Evolutionary conservation across 2,888 invertebrate species (phyloP).

Genomic region (Dynastes tityus): DNA sequence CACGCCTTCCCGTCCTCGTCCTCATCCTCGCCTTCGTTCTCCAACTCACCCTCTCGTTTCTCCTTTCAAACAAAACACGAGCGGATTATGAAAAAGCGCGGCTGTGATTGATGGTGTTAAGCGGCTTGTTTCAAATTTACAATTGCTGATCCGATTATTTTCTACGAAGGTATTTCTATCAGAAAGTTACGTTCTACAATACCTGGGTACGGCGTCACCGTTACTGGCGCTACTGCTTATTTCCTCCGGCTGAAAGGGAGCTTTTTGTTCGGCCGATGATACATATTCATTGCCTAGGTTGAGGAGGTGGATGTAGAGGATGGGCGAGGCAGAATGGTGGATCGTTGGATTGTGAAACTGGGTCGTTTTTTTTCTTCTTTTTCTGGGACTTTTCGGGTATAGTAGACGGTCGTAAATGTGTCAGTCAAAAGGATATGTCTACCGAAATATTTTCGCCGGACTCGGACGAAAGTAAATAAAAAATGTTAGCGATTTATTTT

Average conservation of each 20-base stretch:
- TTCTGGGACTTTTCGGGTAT: background rate
- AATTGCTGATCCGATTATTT: slow-evolving; percentile 60
- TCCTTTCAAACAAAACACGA: slow-evolving; percentile 32
- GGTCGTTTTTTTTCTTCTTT: background rate
- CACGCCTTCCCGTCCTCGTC: slow-evolving; percentile 25
- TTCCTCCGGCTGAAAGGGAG: slow-evolving; percentile 3
- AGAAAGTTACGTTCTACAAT: slow-evolving; percentile 20
- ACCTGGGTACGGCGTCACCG: background rate
- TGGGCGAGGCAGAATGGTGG: background rate
- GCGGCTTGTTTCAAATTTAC: slow-evolving; percentile 63
- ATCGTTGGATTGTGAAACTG: background rate
- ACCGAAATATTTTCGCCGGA: background rate
- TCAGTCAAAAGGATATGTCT: slow-evolving; percentile 32
- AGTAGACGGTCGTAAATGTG: slow-evolving; percentile 34
- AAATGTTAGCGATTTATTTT: too few relatives aligned
- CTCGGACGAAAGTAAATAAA: background rate
- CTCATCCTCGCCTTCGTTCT: background rate
- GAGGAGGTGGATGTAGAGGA: background rate
- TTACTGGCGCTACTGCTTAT: slow-evolving; percentile 13
- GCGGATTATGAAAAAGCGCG: slow-evolving; percentile 48
- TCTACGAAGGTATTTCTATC: slow-evolving; percentile 29
- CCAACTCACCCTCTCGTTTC: background rate
- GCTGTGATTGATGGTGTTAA: slow-evolving; percentile 61
- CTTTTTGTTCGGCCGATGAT: slow-evolving; percentile 19
- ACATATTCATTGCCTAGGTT: slow-evolving; percentile 34